A percentile compares a stretch with the other conserved stretches of the same genome.
phyloP scores from a whole-genome alignment of 1,140 invertebrate genomes.

The Leptonema lineaticorne region DNA sequence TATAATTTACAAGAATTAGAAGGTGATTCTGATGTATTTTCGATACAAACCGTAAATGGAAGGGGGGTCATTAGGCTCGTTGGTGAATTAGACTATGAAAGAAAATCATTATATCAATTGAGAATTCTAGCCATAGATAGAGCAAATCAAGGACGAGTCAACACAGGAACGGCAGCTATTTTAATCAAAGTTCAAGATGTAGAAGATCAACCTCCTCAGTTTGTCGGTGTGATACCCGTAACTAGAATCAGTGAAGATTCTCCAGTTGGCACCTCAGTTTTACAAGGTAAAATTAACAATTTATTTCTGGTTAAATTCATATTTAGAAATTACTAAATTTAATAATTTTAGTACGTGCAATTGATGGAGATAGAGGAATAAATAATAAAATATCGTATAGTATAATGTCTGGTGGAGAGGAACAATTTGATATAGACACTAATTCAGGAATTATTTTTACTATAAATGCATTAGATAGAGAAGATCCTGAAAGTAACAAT shows the following conservation, averaged over 20 bases:
- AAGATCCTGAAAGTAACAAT: constrained; percentile 75
- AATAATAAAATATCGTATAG: constrained; percentile 86
- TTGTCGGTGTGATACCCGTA: constrained; percentile 82
- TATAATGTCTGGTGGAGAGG: constrained; percentile 72
- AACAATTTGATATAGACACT: constrained; percentile 74
- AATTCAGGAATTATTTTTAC: constrained; percentile 80
- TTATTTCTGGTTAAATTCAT: not conserved
- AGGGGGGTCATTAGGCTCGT: constrained; percentile 82
- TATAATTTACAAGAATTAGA: constrained; percentile 77
- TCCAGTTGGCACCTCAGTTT: constrained; percentile 73
- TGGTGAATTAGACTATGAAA: constrained; percentile 82
- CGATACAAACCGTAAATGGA: constrained; percentile 79
- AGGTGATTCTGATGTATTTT: constrained; percentile 76
- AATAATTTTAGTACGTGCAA: constrained; percentile 70
- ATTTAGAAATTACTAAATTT: not conserved
- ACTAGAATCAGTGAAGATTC: constrained; percentile 85
- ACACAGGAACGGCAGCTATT: constrained; percentile 83
- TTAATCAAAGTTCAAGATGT: constrained; percentile 85
- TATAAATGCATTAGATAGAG: constrained; percentile 74
- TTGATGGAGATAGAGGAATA: constrained; percentile 89
- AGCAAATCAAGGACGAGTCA: constrained; percentile 74
- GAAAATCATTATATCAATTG: constrained; percentile 84
- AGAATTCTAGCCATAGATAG: constrained; percentile 82
- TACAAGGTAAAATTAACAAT: constrained; percentile 63
- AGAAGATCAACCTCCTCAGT: constrained; percentile 89